Conservation (phyloP, 2,888 invertebrate species). For the Acanthosoma haemorrhoidale region DNA sequence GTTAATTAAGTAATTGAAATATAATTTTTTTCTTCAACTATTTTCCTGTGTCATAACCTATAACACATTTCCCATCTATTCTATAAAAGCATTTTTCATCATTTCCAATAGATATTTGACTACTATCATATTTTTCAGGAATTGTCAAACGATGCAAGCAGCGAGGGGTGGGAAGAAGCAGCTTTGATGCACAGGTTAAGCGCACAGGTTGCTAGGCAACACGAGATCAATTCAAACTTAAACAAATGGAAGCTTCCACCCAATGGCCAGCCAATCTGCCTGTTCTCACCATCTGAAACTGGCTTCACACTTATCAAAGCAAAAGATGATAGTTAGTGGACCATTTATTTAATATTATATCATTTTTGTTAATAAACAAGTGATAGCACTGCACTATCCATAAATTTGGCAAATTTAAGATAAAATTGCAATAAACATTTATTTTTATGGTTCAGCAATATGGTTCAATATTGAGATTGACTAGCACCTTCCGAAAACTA, state of each 20-base stretch:
- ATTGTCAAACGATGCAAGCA: slow-evolving; percentile 61
- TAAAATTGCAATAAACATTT: no score
- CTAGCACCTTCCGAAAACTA: no score
- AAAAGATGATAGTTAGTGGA: slow-evolving; percentile 64
- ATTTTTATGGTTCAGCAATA: no score
- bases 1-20: no score
- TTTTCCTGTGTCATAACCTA: not conserved
- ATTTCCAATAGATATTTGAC: not conserved
- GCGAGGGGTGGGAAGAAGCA: slow-evolving; percentile 60
- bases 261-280: slow-evolving; percentile 62
- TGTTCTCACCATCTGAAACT: slow-evolving; percentile 55
- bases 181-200: slow-evolving; percentile 63
- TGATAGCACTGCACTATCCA: no score
- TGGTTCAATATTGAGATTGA: no score
- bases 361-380: no score
- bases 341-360: no score
- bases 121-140: slow-evolving; percentile 49
- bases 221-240: slow-evolving; percentile 56
- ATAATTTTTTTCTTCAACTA: not conserved
- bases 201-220: slow-evolving; percentile 58
- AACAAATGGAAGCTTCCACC: slow-evolving; percentile 67
- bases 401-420: no score
- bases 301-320: slow-evolving; percentile 56
- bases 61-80: not conserved
- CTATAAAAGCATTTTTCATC: not conserved